Percentiles rank a stretch among this genome's conserved stretches.
Conservation (phyloP, 2,797 vertebrate species). For the Rhinella marina region DNA sequence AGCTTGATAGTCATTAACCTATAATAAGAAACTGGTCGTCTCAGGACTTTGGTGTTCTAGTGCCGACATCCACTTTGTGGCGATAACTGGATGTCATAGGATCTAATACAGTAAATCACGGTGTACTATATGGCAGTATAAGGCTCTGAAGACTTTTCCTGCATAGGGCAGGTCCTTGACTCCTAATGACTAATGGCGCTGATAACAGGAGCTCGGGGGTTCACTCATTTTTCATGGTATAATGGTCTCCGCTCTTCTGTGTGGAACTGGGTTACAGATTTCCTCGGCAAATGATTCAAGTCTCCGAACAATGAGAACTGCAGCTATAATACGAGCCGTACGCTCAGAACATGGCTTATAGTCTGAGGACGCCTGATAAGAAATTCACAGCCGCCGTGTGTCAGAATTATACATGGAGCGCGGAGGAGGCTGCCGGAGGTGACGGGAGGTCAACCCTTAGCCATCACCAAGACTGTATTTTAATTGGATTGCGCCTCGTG, state of each 20-base stretch:
- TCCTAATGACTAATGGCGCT: neutral
- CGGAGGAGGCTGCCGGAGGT: conserved; percentile 7
- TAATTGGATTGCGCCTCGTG: conserved; percentile 48
- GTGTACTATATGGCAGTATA: neutral
- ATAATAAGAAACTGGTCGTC: neutral
- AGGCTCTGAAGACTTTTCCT: neutral
- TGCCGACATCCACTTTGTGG: neutral
- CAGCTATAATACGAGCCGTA: neutral
- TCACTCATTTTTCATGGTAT: neutral
- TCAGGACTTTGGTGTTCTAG: neutral
- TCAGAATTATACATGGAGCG: conserved; percentile 5
- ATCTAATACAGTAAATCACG: neutral
- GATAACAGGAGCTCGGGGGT: neutral
- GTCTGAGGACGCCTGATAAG: conserved; percentile 42
- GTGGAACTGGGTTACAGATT: neutral
- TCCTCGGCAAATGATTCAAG: neutral
- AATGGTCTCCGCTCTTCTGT: neutral
- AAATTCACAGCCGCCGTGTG: conserved; percentile 21
- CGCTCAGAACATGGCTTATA: conserved; percentile 2
- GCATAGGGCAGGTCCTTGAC: neutral
- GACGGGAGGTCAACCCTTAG: conserved; percentile 9
- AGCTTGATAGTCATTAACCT: neutral
- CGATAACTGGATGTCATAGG: neutral
- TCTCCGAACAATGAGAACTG: neutral
- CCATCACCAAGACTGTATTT: conserved; percentile 26